phyloP scores from a whole-genome alignment of 2,797 vertebrate genomes.

The Adrianichthys oophorus region DNA sequence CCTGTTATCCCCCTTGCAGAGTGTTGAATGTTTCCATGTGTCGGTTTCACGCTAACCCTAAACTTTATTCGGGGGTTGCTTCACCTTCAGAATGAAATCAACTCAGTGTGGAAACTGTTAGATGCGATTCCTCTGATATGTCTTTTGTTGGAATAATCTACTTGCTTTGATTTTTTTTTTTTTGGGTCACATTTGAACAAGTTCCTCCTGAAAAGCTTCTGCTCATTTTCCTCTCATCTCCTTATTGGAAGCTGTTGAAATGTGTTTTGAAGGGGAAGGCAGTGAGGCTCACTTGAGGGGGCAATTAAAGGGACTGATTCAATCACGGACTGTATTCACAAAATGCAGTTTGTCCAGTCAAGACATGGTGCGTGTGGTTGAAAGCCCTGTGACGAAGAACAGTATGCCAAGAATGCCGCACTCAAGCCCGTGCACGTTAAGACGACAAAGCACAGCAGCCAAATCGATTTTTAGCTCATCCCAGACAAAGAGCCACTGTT shows the following conservation, averaged over 20 bases:
- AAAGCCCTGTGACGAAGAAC: conserved; percentile 55
- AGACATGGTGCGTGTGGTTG: conserved; percentile 36
- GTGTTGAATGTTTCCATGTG: neutral
- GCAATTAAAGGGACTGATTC: conserved; percentile 1
- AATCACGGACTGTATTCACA: conserved; percentile 8
- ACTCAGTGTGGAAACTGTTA: conserved; percentile 23
- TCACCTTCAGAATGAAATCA: conserved; percentile 3
- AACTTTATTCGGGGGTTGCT: neutral
- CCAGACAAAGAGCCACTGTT: conserved; percentile 10
- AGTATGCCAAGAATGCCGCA: conserved; percentile 71
- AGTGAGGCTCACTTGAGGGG: neutral
- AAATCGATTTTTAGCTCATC: conserved; percentile 31
- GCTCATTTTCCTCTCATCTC: neutral
- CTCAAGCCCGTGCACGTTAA: conserved; percentile 66
- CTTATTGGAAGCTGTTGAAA: neutral
- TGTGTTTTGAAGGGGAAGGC: neutral
- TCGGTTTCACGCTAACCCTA: neutral
- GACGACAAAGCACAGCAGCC: conserved; percentile 30
- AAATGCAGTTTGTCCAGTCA: conserved; percentile 16
- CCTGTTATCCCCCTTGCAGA: conserved; percentile 1
- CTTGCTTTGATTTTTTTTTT: no score
- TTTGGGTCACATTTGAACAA: no score
- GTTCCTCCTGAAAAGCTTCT: conserved; percentile 1
- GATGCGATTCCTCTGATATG: no score
- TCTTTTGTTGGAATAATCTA: no score